Evolutionary conservation across 1,140 invertebrate species (phyloP), one percentile per base, ranked within the genome.

Genomic region (Andrena cerasifolii): DNA sequence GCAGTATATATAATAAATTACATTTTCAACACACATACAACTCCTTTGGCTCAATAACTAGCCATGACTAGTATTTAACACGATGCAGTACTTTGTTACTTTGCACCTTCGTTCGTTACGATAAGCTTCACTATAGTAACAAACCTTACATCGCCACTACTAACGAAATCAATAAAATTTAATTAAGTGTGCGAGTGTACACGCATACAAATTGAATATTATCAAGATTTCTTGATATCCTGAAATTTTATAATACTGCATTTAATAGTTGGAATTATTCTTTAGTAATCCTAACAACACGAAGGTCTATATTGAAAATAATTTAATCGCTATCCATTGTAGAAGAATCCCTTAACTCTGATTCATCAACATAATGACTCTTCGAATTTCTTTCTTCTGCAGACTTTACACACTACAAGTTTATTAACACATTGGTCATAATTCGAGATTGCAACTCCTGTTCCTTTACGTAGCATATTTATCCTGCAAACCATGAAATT

Each of bases 311-410:
- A 76, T 24, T 24, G n/a, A 24, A 51, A 80, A 79, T 75, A 77
- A 80, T 78, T 87, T 91, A 93, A 88, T 93, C 91, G 63, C 88
- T 92, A 65, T 92, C 92, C 86, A 92, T 89, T 45, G 88, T 87
- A 47, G 83, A 79, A 45, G 89, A 85, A 31, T 90, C 90, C 83
- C 89, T 92, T 54, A 91, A 65, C 45, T 92, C 89, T 6, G 91
- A 92, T 56, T 93, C 92, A 54, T 93, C 92, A 26, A 92, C 91
- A 72, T 90, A 92, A 85, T 87, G 88, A 75, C 90, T 91, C 53
- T 92, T 93, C 67, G 89, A 85, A 78, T 92, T 92, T 70, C 89
- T 92, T 76, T 93, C 92, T 72, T 91, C 91, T n/a, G 85, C 59
- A 65, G 92, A 93, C 73, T 93, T 92, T 51, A 93, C 86, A 36